Evolutionary conservation across 2,888 invertebrate genomes (phyloP), one percentile per base, ranked within the genome.

Genomic region (Amaurobius ferox): DNA sequence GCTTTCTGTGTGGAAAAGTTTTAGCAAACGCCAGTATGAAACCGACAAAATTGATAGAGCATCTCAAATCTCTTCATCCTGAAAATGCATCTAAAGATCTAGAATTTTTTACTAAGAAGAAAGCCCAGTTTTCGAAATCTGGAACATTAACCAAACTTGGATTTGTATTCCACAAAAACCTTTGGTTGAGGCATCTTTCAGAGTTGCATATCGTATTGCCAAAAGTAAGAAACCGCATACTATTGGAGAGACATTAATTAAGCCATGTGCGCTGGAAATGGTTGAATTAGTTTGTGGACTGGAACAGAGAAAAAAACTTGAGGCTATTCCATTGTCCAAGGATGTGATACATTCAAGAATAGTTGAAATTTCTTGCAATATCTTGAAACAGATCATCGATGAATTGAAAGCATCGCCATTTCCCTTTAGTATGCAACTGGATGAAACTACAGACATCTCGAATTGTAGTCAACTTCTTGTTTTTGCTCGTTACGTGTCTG

Each of bases 371-470:
- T 79, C 32, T 74, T 67, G 35, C 26, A 68, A 86, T 79, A 85
- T 85, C 30, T 85, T 85, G 72, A 73, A 78, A 48, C 70, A 78
- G 70, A 62, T 76, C 81, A 68, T 68, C 35, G 39, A 87, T 39
- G 73, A 73, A 76, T 70, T 67, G 77, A 67, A 44, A 77, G 77
- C 67, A 66, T 77, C 67, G 67, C 67, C 77, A 72, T 86, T 74
- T 44, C 79, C 61, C 80, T 87, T 77, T 64, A 79, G 79, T 79
- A 79, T 79, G 79, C 79, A 71, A 74, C 48, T 76, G 39, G 66
- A 91, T 91, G 78, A 93, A 92, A 40, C 93, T 92, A 88, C 93
- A 93, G 64, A 74, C 64, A 74, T 74, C 74, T 74, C 74, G 64
- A 74, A 74, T 64, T 74, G 39, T 74, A 74, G 64, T 74, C 74